A percentile compares a stretch with the other conserved stretches of the same genome.
phyloP scores from a whole-genome alignment of 2,797 vertebrate genomes.

The Channa striata region DNA sequence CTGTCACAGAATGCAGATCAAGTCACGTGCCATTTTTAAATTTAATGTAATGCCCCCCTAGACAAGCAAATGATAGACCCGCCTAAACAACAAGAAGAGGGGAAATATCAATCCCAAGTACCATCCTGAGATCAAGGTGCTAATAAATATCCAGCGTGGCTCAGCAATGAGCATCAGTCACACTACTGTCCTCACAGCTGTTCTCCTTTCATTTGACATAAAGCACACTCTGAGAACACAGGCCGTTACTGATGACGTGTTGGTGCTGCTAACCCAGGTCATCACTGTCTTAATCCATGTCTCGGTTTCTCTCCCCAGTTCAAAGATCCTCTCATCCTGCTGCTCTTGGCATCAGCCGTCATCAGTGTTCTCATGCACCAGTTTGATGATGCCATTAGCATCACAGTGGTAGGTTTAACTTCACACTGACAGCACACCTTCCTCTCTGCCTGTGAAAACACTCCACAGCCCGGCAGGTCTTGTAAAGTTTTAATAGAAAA shows the following conservation, averaged over 20 bases:
- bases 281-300: background rate
- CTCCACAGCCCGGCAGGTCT: constrained; percentile 1
- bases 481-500: constrained; percentile 6
- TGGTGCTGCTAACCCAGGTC: background rate
- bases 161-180: too few relatives aligned
- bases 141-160: too few relatives aligned
- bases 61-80: too few relatives aligned
- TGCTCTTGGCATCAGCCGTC: constrained; percentile 96
- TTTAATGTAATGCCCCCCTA: too few relatives aligned
- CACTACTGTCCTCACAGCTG: too few relatives aligned
- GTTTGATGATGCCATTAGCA: constrained; percentile 98
- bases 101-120: too few relatives aligned
- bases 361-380: constrained; percentile 98
- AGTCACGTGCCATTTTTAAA: too few relatives aligned
- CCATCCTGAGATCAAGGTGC: too few relatives aligned
- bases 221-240: background rate
- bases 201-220: too few relatives aligned
- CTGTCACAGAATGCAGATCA: too few relatives aligned
- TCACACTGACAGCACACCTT: background rate
- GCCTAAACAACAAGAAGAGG: too few relatives aligned
- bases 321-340: constrained; percentile 98
- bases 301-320: constrained; percentile 82
- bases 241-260: background rate
- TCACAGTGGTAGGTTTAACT: constrained; percentile 92
- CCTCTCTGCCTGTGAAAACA: too few relatives aligned